A percentile compares a stretch with the other conserved stretches of the same genome.
These are phyloP conservation scores for Volucella bombylans DNA, from an alignment of 2,888 invertebrate genomes.

Conservation along the genomic window DNA sequence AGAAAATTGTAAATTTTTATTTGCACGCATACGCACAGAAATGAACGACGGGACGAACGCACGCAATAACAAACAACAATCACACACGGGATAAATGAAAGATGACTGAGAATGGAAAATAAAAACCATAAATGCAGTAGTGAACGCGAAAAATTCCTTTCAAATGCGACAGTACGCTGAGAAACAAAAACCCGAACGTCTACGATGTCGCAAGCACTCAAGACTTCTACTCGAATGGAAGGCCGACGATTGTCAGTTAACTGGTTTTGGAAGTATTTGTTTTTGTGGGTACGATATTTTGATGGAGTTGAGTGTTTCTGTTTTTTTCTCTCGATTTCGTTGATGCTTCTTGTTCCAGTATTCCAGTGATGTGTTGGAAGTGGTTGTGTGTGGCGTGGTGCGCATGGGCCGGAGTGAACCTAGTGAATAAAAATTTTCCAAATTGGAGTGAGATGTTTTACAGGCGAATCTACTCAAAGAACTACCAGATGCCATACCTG, in stretches of 20 bases:
- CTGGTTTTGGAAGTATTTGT: conserved; percentile 43
- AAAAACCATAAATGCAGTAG: conserved; percentile 51
- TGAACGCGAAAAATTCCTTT: conserved; percentile 63
- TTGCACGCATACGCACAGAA: conserved; percentile 39
- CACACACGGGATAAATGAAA: no score
- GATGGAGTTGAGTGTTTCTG: conserved; percentile 17
- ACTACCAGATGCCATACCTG: conserved; percentile 23
- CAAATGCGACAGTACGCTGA: conserved; percentile 45
- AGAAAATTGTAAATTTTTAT: conserved; percentile 16
- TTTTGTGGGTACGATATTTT: conserved; percentile 20
- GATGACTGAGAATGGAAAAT: conserved; percentile 26
- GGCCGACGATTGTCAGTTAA: conserved; percentile 42
- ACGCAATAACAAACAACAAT: no score
- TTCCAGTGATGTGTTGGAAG: conserved; percentile 37
- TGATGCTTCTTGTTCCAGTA: neutral
- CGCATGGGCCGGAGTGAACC: conserved; percentile 44
- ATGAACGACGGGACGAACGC: conserved; percentile 7
- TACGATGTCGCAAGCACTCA: conserved; percentile 66
- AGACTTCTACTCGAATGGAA: conserved; percentile 74
- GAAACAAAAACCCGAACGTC: conserved; percentile 41
- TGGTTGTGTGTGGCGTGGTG: neutral
- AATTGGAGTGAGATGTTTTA: conserved; percentile 57
- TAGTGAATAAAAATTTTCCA: conserved; percentile 30
- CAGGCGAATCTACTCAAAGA: conserved; percentile 17
- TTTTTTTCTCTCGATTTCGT: no score